Percentiles rank a stretch among this genome's conserved stretches.
Evolutionary conservation across 2,797 vertebrate species (phyloP).

Genomic region (Arnoldichthys spilopterus): DNA sequence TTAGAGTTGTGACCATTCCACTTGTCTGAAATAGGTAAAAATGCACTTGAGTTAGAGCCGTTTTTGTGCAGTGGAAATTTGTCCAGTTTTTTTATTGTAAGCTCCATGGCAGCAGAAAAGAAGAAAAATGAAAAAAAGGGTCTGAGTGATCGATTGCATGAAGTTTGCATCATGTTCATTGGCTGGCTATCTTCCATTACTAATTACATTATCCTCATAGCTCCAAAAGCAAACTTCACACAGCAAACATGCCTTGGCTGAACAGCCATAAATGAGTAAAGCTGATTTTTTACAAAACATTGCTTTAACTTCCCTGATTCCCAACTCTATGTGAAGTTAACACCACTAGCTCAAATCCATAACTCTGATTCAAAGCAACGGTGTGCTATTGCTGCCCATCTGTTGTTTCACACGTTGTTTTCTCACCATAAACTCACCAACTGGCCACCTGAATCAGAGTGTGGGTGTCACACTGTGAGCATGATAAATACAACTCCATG

Average conservation of each 20-base stretch:
- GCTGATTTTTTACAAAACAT: not conserved
- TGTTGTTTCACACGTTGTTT: constrained; percentile 11
- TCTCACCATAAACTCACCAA: constrained; percentile 21
- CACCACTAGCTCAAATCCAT: constrained; percentile 7
- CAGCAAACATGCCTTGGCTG: not conserved
- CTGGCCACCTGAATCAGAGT: constrained; percentile 26
- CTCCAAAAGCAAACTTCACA: not conserved
- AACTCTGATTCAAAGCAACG: constrained; percentile 8
- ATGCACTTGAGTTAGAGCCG: too few species aligned
- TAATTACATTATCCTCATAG: not conserved
- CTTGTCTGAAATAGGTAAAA: too few species aligned
- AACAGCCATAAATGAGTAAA: not conserved
- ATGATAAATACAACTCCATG: constrained; percentile 53
- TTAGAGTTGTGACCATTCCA: too few species aligned
- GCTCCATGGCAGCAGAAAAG: not conserved
- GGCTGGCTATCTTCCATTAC: not conserved
- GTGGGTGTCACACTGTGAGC: constrained; percentile 44
- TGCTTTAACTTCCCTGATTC: not conserved
- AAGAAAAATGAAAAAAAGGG: not conserved
- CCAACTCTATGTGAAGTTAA: not conserved
- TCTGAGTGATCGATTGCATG: not conserved
- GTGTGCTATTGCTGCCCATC: constrained; percentile 7
- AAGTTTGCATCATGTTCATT: not conserved
- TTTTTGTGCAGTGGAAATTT: too few species aligned
- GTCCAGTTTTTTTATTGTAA: too few species aligned